Conservation (phyloP, 2,113 vertebrate genomes). For the Labeo rohita region DNA sequence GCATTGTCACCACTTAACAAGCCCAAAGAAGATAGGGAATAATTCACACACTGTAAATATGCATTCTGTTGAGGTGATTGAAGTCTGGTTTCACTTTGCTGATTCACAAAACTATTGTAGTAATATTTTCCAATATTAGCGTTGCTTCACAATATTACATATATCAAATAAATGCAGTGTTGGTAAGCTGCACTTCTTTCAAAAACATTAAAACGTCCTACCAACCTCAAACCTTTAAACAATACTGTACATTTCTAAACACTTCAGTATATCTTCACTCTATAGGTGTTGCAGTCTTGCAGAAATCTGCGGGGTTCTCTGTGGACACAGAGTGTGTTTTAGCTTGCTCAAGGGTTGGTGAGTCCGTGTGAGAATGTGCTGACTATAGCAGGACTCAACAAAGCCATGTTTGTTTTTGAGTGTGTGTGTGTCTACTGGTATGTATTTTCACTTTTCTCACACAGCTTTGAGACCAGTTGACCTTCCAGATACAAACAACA, state of each 20-base stretch:
- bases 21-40: too few relatives aligned
- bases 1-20: too few relatives aligned
- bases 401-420: not conserved
- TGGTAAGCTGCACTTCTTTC: not conserved
- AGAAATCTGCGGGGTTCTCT: not conserved
- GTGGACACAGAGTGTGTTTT: not conserved
- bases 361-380: not conserved
- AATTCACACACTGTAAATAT: too few relatives aligned
- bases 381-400: not conserved
- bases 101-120: too few relatives aligned
- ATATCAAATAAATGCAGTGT: not conserved
- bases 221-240: not conserved
- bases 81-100: too few relatives aligned
- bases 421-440: not conserved
- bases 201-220: not conserved
- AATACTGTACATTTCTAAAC: not conserved
- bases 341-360: not conserved
- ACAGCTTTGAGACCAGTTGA: not conserved
- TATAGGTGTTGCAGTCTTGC: not conserved
- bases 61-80: too few relatives aligned
- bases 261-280: not conserved
- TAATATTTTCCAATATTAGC: too few relatives aligned
- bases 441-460: conserved; percentile 16
- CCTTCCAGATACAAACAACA: not conserved
- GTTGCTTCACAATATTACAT: too few relatives aligned